A percentile compares a stretch with the other conserved stretches of the same genome.
Evolutionary conservation across 2,888 invertebrate genomes (phyloP).

Genomic region (Belgica antarctica): DNA sequence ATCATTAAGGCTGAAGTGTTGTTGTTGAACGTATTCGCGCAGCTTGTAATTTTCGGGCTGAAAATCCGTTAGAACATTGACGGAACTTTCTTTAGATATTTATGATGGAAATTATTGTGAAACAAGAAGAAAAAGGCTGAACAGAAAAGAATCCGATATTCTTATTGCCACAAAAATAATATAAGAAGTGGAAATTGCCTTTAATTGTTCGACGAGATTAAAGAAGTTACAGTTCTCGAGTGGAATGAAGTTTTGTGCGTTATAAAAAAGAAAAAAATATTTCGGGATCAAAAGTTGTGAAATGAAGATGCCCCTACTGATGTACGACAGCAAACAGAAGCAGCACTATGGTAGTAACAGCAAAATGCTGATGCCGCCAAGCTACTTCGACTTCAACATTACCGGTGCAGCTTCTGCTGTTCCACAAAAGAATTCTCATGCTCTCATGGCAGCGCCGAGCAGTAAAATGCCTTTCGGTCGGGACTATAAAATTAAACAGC

Average conservation of each 20-base stretch:
- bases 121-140: slow-evolving; percentile 17
- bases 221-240: slow-evolving; percentile 6
- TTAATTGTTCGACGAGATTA: not conserved
- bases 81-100: not conserved
- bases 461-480: slow-evolving; percentile 36
- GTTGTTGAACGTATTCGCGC: not conserved
- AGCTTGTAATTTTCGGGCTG: slow-evolving; percentile 1
- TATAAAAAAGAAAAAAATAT: not conserved
- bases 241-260: not conserved
- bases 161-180: not conserved
- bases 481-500: slow-evolving; percentile 25
- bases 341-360: slow-evolving; percentile 11
- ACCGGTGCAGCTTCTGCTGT: not conserved
- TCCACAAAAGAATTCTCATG: slow-evolving; percentile 19
- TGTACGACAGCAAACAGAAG: slow-evolving; percentile 26
- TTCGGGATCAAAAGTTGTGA: not conserved
- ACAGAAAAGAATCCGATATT: not conserved
- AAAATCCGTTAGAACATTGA: slow-evolving; percentile 20
- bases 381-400: slow-evolving; percentile 36
- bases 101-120: slow-evolving; percentile 8
- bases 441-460: not conserved
- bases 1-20: not conserved
- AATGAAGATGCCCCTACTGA: slow-evolving; percentile 36
- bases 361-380: slow-evolving; percentile 38
- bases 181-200: not conserved